Base-by-base conservation (phyloP, 2,797 vertebrate genomes). In the Siniperca obscura region DNA sequence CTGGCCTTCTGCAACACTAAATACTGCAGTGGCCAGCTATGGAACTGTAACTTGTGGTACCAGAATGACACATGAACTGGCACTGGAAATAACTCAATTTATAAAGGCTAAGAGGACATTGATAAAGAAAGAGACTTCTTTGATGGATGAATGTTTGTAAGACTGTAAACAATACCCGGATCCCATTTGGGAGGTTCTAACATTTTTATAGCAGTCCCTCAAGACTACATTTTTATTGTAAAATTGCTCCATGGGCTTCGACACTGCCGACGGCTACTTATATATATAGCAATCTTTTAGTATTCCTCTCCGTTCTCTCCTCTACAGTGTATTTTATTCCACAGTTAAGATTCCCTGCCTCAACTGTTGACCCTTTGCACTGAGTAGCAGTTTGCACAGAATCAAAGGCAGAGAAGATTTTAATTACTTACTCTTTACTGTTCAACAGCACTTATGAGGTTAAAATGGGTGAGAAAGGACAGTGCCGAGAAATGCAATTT, bases 361-460 rank as follows among this genome's bases (percentile, higher is more conserved):
- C 75, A 70, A 61, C 83, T 80, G 80, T 87, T 91, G 92, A 93
- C 93, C 30, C 87, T 90, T 73, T 83, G 86, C 78, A 46, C 75
- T 25, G 60, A 89, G 77, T 61, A 82, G 42, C 78, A 80, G 81
- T 84, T 91, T 83, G 65, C 61, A 78, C 81, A 76, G 85, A 91
- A 86, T 91, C 87, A 93, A 90, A 94, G 85, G 78, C 50, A 89
- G 59, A 74, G 74, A 83, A 65, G 64, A 90, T 90, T 92, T 93
- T 93, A 92, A 90, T 90, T 89, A 86, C 73, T 74, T 36, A 30
- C 66, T 74, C 59, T 70, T 70, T 73, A 85, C 80, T 83, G 89
- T 85, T 89, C 78, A 81, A 62, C 72, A 85, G 86, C 85, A 81
- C 80, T 82, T 82, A 68, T 38, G 36, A 73, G 77, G 74, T 87